These are phyloP conservation scores for Semaprochilodus insignis DNA, from an alignment of 2,797 vertebrate genomes.

Conservation along the genomic window DNA sequence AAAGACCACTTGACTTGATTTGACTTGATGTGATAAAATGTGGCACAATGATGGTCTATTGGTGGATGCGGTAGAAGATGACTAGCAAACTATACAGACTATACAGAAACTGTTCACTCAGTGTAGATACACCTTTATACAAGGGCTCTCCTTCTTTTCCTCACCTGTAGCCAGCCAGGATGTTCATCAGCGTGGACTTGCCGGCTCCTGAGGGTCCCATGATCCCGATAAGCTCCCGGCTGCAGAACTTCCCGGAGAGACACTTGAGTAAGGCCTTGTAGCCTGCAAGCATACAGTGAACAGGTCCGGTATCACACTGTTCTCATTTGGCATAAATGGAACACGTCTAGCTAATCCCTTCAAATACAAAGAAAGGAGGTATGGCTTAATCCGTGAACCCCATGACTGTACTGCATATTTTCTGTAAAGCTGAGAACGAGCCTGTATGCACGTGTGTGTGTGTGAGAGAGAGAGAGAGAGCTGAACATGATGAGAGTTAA, in stretches of 20 bases:
- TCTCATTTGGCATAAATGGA: constrained; percentile 28
- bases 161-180: constrained; percentile 95
- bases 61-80: no score
- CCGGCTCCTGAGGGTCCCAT: constrained; percentile 95
- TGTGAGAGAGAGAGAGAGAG: not conserved
- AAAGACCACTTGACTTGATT: no score
- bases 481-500: constrained; percentile 10
- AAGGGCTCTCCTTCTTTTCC: constrained; percentile 8
- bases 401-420: constrained; percentile 43
- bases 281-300: constrained; percentile 71
- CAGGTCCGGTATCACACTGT: not conserved
- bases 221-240: constrained; percentile 90
- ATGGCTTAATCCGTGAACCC: constrained; percentile 46
- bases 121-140: not conserved
- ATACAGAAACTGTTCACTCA: not conserved
- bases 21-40: no score
- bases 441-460: constrained; percentile 4
- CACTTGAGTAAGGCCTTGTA: constrained; percentile 94
- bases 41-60: no score
- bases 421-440: constrained; percentile 35
- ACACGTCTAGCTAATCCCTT: constrained; percentile 40
- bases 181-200: constrained; percentile 95
- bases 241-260: constrained; percentile 91
- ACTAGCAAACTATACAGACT: not conserved
- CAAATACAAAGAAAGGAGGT: constrained; percentile 40